These are phyloP conservation scores for Callocephalon fimbriatum DNA, from an alignment of 2,113 vertebrate genomes.

Conservation along the genomic window DNA sequence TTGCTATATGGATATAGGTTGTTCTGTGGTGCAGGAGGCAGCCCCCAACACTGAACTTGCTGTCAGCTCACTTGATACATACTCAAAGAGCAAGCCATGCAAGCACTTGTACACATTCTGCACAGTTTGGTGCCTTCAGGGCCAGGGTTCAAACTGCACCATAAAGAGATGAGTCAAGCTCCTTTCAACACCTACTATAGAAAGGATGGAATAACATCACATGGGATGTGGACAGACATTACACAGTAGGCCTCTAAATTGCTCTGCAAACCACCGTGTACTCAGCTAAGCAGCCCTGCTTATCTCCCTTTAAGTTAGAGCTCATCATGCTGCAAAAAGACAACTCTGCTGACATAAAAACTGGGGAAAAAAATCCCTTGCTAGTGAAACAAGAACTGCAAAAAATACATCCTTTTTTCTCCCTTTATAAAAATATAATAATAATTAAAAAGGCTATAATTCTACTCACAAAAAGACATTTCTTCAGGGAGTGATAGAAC, in stretches of 20 bases:
- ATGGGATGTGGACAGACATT: neutral
- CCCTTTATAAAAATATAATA: neutral
- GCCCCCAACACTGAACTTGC: neutral
- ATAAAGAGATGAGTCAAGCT: neutral
- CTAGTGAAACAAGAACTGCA: neutral
- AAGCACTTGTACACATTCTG: neutral
- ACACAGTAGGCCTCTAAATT: neutral
- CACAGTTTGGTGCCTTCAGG: neutral
- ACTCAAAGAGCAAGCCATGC: neutral
- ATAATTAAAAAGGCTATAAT: neutral
- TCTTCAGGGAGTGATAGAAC: conserved; percentile 60
- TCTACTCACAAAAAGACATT: conserved; percentile 48
- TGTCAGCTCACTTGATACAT: neutral
- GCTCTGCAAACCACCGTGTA: neutral
- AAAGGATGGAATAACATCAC: neutral
- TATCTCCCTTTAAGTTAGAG: conserved; percentile 15
- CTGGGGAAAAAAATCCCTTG: neutral
- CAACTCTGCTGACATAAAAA: conserved; percentile 15
- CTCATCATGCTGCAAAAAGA: neutral
- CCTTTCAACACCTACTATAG: neutral
- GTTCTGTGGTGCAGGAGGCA: accelerated
- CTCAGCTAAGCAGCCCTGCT: conserved; percentile 12
- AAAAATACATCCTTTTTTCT: neutral
- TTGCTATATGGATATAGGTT: neutral
- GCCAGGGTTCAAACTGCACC: neutral